These are phyloP conservation scores for Bombus haemorrhoidalis DNA, from an alignment of 1,140 invertebrate species.

Conservation along the genomic window DNA sequence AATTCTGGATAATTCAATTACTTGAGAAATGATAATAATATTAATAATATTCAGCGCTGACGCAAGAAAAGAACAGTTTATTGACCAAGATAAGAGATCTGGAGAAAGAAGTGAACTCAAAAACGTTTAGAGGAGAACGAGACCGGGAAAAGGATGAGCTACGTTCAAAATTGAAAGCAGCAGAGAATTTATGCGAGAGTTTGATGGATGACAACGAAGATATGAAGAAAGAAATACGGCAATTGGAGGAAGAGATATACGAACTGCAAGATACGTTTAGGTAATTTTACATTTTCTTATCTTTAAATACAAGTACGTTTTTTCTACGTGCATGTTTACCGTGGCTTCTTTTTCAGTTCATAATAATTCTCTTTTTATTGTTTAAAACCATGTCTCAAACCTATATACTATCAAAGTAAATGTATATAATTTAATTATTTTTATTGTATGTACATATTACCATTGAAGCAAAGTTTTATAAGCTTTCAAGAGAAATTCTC, in stretches of 20 bases:
- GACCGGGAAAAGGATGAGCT: conserved; percentile 87
- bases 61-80: conserved; percentile 79
- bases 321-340: conserved; percentile 20
- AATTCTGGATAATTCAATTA: not conserved
- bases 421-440: too few species aligned
- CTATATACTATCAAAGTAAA: not conserved
- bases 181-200: conserved; percentile 95
- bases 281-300: conserved; percentile 72
- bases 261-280: conserved; percentile 98
- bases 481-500: not conserved
- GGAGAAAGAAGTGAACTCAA: conserved; percentile 79
- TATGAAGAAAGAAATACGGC: conserved; percentile 95
- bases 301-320: not conserved
- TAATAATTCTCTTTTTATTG: not conserved
- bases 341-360: conserved; percentile 16
- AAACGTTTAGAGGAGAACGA: conserved; percentile 82
- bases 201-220: conserved; percentile 98
- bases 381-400: not conserved
- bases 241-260: conserved; percentile 98
- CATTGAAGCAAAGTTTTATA: not conserved
- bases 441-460: too few species aligned
- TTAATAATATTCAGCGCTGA: conserved; percentile 66
- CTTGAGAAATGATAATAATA: too few species aligned
- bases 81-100: conserved; percentile 82
- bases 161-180: conserved; percentile 90